These are phyloP conservation scores for Lithophane socia DNA, from an alignment of 2,888 invertebrate species.

Conservation along the genomic window DNA sequence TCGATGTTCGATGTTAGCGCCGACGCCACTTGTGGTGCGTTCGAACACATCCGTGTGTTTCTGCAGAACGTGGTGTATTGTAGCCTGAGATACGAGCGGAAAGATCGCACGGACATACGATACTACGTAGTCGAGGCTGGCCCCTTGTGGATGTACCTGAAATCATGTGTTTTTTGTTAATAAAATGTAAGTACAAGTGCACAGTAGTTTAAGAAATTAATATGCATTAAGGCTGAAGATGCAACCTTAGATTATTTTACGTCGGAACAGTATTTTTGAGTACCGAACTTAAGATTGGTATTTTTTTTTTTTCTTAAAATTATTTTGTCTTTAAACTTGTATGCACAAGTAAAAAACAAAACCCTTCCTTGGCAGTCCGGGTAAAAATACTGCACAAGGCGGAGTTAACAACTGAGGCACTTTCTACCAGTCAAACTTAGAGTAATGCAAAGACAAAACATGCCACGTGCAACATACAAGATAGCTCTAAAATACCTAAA, in stretches of 20 bases:
- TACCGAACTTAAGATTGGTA: background rate
- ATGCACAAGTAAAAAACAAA: background rate
- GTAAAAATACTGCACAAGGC: no score
- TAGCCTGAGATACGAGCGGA: constrained; percentile 92
- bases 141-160: constrained; percentile 97
- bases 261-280: background rate
- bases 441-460: background rate
- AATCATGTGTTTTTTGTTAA: constrained; percentile 9
- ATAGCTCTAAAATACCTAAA: background rate
- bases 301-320: background rate
- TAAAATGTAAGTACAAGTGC: background rate
- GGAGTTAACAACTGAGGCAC: background rate
- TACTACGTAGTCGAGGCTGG: constrained; percentile 97
- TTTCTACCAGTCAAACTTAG: background rate
- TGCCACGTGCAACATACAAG: background rate
- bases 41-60: constrained; percentile 95
- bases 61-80: constrained; percentile 94
- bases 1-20: constrained; percentile 95
- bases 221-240: background rate
- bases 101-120: constrained; percentile 96
- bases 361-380: no score
- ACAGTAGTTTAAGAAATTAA: background rate
- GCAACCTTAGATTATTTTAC: background rate
- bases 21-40: constrained; percentile 94
- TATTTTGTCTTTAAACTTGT: background rate